Evolutionary conservation across 2,888 invertebrate species (phyloP).

Genomic region (Ceratothoa steindachneri): DNA sequence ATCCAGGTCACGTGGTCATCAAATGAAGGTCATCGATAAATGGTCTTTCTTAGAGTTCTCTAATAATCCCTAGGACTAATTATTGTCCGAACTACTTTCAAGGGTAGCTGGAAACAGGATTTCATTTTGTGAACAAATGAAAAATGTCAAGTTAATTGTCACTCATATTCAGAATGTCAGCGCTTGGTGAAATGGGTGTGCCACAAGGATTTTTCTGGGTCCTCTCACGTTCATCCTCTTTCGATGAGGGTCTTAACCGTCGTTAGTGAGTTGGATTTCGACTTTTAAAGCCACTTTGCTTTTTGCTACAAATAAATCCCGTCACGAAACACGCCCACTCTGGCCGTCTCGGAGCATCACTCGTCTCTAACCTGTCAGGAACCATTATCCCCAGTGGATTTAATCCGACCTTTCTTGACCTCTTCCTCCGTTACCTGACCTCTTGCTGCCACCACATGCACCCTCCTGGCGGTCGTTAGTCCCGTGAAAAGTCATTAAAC

Average conservation of each 20-base stretch:
- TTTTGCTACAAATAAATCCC: neutral
- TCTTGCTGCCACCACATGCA: slow-evolving; percentile 2
- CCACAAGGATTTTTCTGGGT: neutral
- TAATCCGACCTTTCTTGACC: slow-evolving; percentile 1
- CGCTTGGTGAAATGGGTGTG: no score
- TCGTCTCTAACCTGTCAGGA: neutral
- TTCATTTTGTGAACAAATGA: no score
- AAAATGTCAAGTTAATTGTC: no score
- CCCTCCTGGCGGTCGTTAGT: neutral
- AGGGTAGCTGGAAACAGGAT: no score
- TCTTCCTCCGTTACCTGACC: neutral
- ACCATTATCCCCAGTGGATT: neutral
- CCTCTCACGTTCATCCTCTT: neutral
- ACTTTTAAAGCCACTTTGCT: neutral
- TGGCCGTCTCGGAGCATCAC: neutral
- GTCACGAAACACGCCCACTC: neutral
- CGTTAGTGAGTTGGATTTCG: neutral
- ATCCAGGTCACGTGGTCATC: no score
- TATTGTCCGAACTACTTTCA: no score
- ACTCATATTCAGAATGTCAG: no score
- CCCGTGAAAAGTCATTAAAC: neutral
- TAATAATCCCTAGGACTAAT: no score
- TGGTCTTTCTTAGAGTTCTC: no score
- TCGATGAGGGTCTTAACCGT: neutral
- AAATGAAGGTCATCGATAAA: no score